Evolutionary conservation across 1,140 invertebrate species (phyloP).

Genomic region (Spodoptera litura): DNA sequence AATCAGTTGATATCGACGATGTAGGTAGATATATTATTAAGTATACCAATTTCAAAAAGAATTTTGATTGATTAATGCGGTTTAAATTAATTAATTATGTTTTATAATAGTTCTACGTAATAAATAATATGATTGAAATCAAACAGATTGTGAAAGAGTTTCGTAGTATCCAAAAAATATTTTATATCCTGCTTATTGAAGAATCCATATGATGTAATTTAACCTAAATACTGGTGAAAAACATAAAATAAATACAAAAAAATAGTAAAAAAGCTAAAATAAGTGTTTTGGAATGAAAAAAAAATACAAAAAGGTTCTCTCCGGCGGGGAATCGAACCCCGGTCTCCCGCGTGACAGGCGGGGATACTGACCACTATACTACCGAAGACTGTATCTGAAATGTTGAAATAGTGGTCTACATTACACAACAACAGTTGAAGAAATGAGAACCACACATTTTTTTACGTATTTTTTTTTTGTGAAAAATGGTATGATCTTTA

Average conservation of each 20-base stretch:
- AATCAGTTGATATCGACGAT: slow-evolving; percentile 45
- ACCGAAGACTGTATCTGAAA: slow-evolving; percentile 40
- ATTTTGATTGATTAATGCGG: neutral
- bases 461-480: too few species aligned
- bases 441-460: neutral
- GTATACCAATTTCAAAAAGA: slow-evolving; percentile 1
- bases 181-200: too few species aligned
- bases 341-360: slow-evolving; percentile 64
- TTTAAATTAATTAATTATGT: too few species aligned
- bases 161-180: too few species aligned
- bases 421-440: neutral
- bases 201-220: too few species aligned
- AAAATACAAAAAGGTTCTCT: slow-evolving; percentile 38
- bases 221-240: too few species aligned
- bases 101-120: too few species aligned
- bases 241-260: neutral
- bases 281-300: too few species aligned
- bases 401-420: neutral
- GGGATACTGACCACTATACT: slow-evolving; percentile 59
- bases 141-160: too few species aligned
- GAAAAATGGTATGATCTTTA: too few species aligned
- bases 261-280: neutral
- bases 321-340: slow-evolving; percentile 76
- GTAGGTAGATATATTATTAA: neutral
- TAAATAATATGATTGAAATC: too few species aligned